Percentiles rank a stretch among this genome's conserved stretches.
phyloP scores from a whole-genome alignment of 2,113 vertebrate genomes.

The Irena cyanogastra region DNA sequence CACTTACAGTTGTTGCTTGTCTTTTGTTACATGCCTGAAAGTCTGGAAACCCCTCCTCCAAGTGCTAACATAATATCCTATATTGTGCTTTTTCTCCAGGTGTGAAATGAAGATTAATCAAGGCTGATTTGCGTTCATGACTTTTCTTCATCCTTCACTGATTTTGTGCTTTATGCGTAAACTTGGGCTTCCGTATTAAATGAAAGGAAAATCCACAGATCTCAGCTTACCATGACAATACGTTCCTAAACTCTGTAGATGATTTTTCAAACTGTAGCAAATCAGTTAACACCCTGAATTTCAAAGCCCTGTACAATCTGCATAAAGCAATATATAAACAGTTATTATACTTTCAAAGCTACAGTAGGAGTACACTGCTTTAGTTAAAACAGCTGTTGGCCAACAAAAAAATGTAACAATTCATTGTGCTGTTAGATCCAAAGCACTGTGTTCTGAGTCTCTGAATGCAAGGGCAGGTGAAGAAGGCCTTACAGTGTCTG shows the following conservation, averaged over 20 bases:
- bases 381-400: neutral
- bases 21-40: neutral
- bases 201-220: neutral
- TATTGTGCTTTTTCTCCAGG: neutral
- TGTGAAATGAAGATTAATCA: neutral
- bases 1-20: neutral
- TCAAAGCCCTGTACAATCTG: neutral
- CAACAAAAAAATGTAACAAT: neutral
- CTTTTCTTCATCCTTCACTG: neutral
- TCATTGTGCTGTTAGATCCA: neutral
- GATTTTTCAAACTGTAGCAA: neutral
- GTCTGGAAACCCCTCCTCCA: neutral
- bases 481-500: neutral
- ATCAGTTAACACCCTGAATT: neutral
- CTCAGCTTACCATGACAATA: neutral
- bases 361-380: neutral
- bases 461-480: neutral
- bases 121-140: neutral
- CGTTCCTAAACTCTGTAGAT: neutral
- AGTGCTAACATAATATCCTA: rapidly evolving
- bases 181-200: neutral
- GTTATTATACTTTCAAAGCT: neutral
- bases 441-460: neutral
- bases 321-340: neutral
- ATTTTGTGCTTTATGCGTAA: neutral